Base-by-base conservation (phyloP, 2,797 vertebrate genomes). In the Corythornis leucogaster region DNA sequence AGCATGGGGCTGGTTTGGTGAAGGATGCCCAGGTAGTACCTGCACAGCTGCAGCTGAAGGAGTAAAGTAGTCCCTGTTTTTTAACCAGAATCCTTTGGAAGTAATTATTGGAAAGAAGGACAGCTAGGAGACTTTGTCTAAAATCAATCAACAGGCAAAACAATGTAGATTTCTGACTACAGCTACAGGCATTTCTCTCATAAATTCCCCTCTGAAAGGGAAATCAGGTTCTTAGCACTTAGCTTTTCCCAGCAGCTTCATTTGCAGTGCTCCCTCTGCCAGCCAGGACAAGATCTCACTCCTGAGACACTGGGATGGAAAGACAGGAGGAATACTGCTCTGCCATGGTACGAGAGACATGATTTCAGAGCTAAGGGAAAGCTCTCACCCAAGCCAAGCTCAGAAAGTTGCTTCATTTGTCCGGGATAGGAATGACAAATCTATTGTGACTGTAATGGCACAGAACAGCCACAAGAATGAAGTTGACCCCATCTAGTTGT, bases 301-400 rank as follows among this genome's bases (percentile, higher is more conserved):
- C 76, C 25, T 33, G 43, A 81, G 57, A 12, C 33, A 13, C 35
- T 8, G 19, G 30, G 42, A 12, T 48, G 53, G 26, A 63, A 15
- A 33, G 9, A 24, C 38, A 74, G 11, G 45, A 64, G 55, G 45
- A 74, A 68, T 3, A 43, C 4, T 59, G 25, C 31, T 51, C 50
- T 64, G 46, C 15, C 1, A 0, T 2, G 8, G 43, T 17, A 31
- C 16, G 42, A 71, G 6, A 4, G 20, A 46, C 9, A 11, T 0
- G 2, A 31, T 5, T 59, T 25, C 54, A 75, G 46, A 1, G 3
- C 12, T 77, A 19, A 4, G 1, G 31, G 58, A 42, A 88, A 90
- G 21, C 5, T 51, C 66, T 74, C 20, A 33, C 31, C 30, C 45
- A 63, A 15, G 12, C 25, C 57, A 55, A 17, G 15, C 58, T 59